phyloP scores from a whole-genome alignment of 2,113 vertebrate genomes.

The Channa maculata region DNA sequence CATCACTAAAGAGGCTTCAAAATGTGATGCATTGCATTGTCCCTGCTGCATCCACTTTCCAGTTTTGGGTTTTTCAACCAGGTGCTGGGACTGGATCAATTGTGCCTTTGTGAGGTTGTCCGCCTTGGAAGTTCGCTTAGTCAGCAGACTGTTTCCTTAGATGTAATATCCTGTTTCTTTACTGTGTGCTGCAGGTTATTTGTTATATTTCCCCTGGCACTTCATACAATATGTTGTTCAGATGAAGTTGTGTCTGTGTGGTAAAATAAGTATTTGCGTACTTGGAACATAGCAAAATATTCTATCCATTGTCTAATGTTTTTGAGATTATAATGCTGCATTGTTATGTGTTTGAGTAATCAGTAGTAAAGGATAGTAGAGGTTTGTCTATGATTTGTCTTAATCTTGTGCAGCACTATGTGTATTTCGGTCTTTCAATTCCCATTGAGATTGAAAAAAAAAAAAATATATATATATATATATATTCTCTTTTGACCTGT shows the following conservation, averaged over 20 bases:
- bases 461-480: no score
- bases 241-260: constrained; percentile 50
- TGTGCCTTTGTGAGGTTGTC: constrained; percentile 59
- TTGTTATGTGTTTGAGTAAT: constrained; percentile 43
- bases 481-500: constrained; percentile 7
- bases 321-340: background rate
- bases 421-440: constrained; percentile 32
- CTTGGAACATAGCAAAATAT: constrained; percentile 46
- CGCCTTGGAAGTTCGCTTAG: constrained; percentile 68
- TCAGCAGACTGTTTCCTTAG: constrained; percentile 72
- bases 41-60: constrained; percentile 34
- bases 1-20: constrained; percentile 20
- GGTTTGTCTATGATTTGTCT: background rate
- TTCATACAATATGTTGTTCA: constrained; percentile 61
- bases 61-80: constrained; percentile 45
- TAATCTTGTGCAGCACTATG: background rate
- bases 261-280: constrained; percentile 54
- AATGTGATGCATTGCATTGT: constrained; percentile 10
- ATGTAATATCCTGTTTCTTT: constrained; percentile 77
- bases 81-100: constrained; percentile 58
- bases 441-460: constrained; percentile 28
- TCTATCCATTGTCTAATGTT: constrained; percentile 14
- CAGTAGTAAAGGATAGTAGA: background rate
- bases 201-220: constrained; percentile 75
- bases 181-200: constrained; percentile 69